A percentile compares a stretch with the other conserved stretches of the same genome.
phyloP scores from a whole-genome alignment of 2,888 invertebrate species.

The Watsonalla cultraria region DNA sequence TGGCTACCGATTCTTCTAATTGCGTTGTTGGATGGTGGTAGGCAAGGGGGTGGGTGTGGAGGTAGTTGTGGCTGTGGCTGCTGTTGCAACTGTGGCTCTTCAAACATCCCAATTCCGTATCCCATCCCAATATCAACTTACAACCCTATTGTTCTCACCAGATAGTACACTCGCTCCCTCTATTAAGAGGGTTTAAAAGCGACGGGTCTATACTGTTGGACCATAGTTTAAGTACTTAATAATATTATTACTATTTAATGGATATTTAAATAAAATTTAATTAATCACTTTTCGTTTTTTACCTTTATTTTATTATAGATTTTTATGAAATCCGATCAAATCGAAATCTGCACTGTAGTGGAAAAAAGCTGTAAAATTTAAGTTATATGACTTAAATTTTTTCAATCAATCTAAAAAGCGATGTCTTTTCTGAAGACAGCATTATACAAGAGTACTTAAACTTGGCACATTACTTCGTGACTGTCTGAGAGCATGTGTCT shows the following conservation, averaged over 20 bases:
- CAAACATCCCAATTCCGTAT: slow-evolving; percentile 37
- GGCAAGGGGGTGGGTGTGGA: slow-evolving; percentile 16
- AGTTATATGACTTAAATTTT: too few relatives aligned
- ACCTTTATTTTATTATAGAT: too few relatives aligned
- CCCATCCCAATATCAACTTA: slow-evolving; percentile 44
- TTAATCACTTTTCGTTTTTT: too few relatives aligned
- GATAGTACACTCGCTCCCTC: slow-evolving; percentile 11
- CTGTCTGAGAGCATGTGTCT: background rate
- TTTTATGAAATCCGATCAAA: too few relatives aligned
- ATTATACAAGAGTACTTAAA: background rate
- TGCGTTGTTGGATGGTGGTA: slow-evolving; percentile 32
- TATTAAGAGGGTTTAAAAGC: slow-evolving; percentile 1
- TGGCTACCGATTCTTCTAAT: slow-evolving; percentile 43
- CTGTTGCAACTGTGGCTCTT: slow-evolving; percentile 12
- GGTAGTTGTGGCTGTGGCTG: slow-evolving; percentile 23
- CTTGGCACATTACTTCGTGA: background rate
- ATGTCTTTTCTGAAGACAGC: too few relatives aligned
- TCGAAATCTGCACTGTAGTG: too few relatives aligned
- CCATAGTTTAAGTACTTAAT: background rate
- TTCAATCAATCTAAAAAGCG: too few relatives aligned
- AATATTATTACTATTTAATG: background rate
- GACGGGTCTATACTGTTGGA: background rate
- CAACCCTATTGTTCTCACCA: slow-evolving; percentile 29
- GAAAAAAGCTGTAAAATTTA: too few relatives aligned
- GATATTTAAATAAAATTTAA: background rate